A percentile compares a stretch with the other conserved stretches of the same genome.
phyloP scores from a whole-genome alignment of 1,140 invertebrate genomes.

The Caenorhabditis tropicalis region DNA sequence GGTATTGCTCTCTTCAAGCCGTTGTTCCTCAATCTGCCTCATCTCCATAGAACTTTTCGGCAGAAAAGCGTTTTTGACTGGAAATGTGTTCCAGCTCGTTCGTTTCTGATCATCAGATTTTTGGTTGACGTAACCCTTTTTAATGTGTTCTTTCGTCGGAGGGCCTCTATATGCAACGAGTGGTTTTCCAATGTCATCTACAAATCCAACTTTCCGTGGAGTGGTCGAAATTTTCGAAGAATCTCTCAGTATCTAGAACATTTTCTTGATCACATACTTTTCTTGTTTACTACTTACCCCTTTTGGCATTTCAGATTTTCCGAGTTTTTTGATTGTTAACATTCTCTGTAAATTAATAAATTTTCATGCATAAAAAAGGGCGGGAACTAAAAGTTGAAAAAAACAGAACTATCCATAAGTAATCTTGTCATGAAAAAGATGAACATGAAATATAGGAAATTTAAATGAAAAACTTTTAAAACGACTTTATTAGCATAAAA shows the following conservation, averaged over 20 bases:
- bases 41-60: neutral
- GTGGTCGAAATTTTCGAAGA: neutral
- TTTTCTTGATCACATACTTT: neutral
- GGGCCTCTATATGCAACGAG: neutral
- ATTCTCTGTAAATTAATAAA: conserved; percentile 6
- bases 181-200: neutral
- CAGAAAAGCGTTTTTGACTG: neutral
- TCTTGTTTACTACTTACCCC: neutral
- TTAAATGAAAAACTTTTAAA: too few species aligned
- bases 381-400: neutral
- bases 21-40: neutral
- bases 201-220: neutral
- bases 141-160: neutral
- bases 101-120: neutral
- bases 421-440: too few species aligned
- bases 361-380: too few species aligned
- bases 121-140: neutral
- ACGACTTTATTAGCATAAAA: too few species aligned
- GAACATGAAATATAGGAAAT: too few species aligned
- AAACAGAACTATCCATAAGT: neutral
- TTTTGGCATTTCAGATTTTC: neutral
- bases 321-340: conserved; percentile 9
- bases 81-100: neutral
- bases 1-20: neutral
- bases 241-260: neutral